Evolutionary conservation across 2,113 vertebrate genomes (phyloP), one percentile per base, ranked within the genome.

Genomic region (Callopanchax toddi): DNA sequence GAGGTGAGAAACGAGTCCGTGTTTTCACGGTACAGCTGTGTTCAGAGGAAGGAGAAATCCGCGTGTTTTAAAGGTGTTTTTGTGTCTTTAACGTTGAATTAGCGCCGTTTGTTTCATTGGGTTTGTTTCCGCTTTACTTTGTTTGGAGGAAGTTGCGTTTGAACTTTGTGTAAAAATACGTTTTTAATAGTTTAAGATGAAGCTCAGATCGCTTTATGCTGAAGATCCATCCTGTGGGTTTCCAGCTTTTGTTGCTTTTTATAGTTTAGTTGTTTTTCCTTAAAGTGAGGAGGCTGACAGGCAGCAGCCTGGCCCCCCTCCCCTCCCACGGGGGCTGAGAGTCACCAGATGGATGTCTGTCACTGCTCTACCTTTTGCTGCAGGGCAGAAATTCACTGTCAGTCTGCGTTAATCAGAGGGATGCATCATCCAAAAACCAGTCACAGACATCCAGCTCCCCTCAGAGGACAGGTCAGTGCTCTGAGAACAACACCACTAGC

Each of bases 331-430:
- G n/a, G n/a, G n/a, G 65, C 61, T 25, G 62, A 58, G 78, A 84
- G 85, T 88, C 88, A 87, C 58, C 82, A 84, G 76, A 83, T 87
- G 81, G 88, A 82, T 66, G 79, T 78, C 68, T 84, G 63, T 50
- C 69, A 74, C 60, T 55, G 86, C 45, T 55, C 65, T 74, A 73
- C 78, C 76, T 76, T 44, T 76, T 55, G 80, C 87, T 85, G 79
- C 44, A 78, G 87, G 87, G 85, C 87, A 83, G 57, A 44, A 82
- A 71, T 80, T 75, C 76, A 74, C 71, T 87, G 87, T 85, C 89
- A 80, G 63, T 58, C 54, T 59, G 57, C 52, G 83, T 89, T 82
- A 86, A 82, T 88, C 88, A 79, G 42, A 55, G 18, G 26, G 72
- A 66, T 61, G 39, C 69, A 69, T 85, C 83, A 66, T 62, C 62